Conservation (phyloP, 2,888 invertebrate species). For the Perizoma flavofasciatum region DNA sequence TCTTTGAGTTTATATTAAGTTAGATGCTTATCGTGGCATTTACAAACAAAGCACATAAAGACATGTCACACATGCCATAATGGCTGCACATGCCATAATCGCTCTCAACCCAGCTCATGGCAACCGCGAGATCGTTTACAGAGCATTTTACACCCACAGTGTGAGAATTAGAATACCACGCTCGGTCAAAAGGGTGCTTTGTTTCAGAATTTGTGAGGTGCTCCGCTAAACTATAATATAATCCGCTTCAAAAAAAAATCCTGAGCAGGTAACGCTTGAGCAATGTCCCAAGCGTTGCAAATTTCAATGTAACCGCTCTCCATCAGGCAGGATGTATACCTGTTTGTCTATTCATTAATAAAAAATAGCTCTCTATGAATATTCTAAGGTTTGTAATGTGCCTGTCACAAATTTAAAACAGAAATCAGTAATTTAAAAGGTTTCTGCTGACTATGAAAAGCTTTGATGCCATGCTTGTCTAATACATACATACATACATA, state of each 20-base stretch:
- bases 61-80: conserved; percentile 8
- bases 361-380: background rate
- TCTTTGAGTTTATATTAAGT: too few species aligned
- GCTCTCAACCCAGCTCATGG: conserved; percentile 13
- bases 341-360: too few species aligned
- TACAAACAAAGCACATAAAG: conserved; percentile 7
- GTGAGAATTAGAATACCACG: conserved; percentile 16
- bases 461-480: too few species aligned
- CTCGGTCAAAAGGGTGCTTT: conserved; percentile 12
- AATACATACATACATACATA: too few species aligned
- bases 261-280: too few species aligned
- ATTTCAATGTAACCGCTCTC: too few species aligned
- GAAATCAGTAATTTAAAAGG: background rate
- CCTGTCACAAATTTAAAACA: too few species aligned
- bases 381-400: background rate
- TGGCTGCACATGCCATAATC: conserved; percentile 11
- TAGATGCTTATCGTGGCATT: background rate
- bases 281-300: too few species aligned
- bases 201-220: conserved; percentile 6
- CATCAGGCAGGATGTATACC: too few species aligned
- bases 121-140: conserved; percentile 18
- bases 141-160: conserved; percentile 15
- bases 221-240: too few species aligned
- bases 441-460: too few species aligned
- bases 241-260: too few species aligned